These are phyloP conservation scores for Gnathonemus echidnorhynchus DNA, from an alignment of 2,113 vertebrate genomes.

Conservation along the genomic window DNA sequence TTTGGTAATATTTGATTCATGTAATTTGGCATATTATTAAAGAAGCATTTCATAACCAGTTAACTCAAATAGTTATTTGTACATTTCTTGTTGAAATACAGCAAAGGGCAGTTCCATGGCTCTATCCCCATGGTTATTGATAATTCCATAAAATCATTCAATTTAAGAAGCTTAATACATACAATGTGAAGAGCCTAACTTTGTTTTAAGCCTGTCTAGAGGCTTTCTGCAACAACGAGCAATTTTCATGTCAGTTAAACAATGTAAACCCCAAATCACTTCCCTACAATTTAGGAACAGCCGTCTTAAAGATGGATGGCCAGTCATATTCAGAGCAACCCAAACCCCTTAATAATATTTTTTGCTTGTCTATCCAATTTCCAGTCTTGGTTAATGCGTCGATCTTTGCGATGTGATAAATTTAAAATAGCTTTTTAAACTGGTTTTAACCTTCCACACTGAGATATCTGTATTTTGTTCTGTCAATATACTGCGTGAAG, in stretches of 20 bases:
- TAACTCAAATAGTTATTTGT: background rate
- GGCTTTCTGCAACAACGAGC: background rate
- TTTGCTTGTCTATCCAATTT: background rate
- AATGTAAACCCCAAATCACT: background rate
- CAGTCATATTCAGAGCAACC: background rate
- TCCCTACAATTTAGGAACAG: background rate
- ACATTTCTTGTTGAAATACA: background rate
- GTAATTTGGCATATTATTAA: background rate
- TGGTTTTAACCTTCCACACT: background rate
- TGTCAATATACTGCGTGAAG: background rate
- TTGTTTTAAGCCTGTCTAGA: background rate
- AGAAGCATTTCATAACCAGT: background rate
- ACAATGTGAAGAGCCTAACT: background rate
- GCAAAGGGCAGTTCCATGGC: background rate
- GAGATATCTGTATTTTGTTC: background rate
- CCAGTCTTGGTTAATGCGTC: background rate
- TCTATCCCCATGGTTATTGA: background rate
- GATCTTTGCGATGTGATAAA: background rate
- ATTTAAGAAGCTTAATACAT: background rate
- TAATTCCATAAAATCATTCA: conserved; percentile 9
- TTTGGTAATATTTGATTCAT: background rate
- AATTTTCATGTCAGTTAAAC: background rate
- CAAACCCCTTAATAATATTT: background rate
- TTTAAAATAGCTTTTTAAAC: background rate
- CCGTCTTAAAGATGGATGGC: background rate